Evolutionary conservation across 2,113 vertebrate genomes (phyloP).

Genomic region (Nothocercus julius): DNA sequence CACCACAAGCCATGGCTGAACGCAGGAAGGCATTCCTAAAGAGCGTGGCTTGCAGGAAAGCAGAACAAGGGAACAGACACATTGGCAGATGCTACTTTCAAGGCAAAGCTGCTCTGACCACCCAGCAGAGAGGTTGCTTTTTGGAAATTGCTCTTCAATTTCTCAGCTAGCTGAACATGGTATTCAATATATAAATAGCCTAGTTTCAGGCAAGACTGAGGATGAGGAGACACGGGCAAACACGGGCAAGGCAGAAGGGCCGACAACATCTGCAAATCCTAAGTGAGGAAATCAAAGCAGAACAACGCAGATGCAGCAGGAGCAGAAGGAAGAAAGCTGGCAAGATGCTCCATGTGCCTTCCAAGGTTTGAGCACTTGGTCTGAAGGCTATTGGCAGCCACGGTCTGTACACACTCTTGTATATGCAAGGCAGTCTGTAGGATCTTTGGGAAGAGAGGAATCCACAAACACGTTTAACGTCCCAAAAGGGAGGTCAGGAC

Average conservation of each 20-base stretch:
- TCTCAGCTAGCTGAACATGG: neutral
- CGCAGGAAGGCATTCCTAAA: neutral
- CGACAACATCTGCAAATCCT: rapidly evolving
- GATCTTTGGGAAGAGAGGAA: neutral
- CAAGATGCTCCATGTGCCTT: neutral
- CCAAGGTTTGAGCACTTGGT: neutral
- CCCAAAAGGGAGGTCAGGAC: neutral
- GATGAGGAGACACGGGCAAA: neutral
- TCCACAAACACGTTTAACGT: neutral
- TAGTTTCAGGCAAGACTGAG: rapidly evolving
- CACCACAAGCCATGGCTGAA: neutral
- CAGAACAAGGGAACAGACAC: neutral
- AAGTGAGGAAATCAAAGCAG: neutral
- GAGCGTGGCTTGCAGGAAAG: neutral
- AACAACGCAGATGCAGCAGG: neutral
- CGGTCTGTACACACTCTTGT: too few relatives aligned
- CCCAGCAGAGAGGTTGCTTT: neutral
- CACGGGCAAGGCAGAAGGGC: neutral
- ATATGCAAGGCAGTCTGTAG: neutral
- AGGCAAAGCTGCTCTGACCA: neutral
- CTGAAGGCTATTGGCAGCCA: neutral
- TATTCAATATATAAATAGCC: neutral
- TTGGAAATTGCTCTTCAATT: neutral
- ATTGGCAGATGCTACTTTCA: neutral
- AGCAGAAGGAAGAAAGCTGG: neutral